Conservation (phyloP, 2,797 vertebrate species). For the Champsocephalus gunnari region DNA sequence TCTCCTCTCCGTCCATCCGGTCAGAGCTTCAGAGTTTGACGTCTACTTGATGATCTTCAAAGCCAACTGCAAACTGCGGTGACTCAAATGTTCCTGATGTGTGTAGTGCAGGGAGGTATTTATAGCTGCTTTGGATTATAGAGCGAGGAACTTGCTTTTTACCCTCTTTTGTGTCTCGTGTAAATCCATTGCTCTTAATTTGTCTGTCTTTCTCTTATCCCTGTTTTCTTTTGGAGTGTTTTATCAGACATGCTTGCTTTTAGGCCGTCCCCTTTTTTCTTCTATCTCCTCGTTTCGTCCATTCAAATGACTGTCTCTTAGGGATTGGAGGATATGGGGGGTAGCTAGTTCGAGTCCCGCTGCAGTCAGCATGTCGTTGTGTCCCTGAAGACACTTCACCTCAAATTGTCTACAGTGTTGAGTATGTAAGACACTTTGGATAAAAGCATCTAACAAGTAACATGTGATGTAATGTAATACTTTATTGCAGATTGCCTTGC, state of each 20-base stretch:
- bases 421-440: too few species aligned
- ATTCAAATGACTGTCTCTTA: neutral
- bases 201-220: neutral
- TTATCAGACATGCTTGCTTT: neutral
- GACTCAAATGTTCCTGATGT: slow-evolving; percentile 64
- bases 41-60: slow-evolving; percentile 41
- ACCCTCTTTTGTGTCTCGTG: slow-evolving; percentile 3
- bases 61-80: slow-evolving; percentile 54
- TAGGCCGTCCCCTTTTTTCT: too few species aligned
- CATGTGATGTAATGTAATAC: too few species aligned
- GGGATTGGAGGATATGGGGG: too few species aligned
- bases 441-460: too few species aligned
- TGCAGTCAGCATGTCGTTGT: too few species aligned
- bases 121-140: slow-evolving; percentile 48
- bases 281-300: neutral
- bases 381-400: too few species aligned
- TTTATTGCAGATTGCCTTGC: too few species aligned
- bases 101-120: slow-evolving; percentile 47
- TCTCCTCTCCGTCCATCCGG: neutral
- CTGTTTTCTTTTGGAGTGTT: too few species aligned
- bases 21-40: slow-evolving; percentile 30
- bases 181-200: neutral
- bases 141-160: neutral
- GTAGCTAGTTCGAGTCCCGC: too few species aligned
- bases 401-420: too few species aligned